Evolutionary conservation across 2,113 vertebrate species (phyloP).

Genomic region (Mesembrinibis cayennensis): DNA sequence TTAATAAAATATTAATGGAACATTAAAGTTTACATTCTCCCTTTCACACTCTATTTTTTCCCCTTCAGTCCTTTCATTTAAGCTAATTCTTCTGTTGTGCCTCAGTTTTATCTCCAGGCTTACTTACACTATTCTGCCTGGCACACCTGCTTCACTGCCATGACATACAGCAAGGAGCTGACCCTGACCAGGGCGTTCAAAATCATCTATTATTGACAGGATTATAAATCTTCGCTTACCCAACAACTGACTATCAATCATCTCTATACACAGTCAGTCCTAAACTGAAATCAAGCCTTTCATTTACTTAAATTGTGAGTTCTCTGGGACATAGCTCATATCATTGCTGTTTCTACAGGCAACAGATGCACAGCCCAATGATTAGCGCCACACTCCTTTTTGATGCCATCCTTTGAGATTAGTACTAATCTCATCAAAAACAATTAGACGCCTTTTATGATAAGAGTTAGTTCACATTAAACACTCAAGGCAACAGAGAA

Average conservation of each 20-base stretch:
- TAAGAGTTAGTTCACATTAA: not conserved
- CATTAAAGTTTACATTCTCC: not conserved
- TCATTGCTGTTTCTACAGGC: not conserved
- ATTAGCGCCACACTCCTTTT: not conserved
- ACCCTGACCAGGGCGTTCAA: not conserved
- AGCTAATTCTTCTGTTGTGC: not conserved
- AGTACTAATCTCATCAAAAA: not conserved
- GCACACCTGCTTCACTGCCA: not conserved
- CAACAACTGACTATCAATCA: not conserved
- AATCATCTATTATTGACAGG: not conserved
- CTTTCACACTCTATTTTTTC: not conserved
- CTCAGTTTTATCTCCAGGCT: not conserved
- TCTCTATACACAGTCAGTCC: not conserved
- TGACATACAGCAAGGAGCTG: not conserved
- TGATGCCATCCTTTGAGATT: not conserved
- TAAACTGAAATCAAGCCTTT: not conserved
- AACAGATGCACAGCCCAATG: not conserved
- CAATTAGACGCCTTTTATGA: not conserved
- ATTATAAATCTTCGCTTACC: not conserved
- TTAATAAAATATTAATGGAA: not conserved
- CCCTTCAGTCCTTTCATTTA: not conserved
- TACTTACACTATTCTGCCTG: not conserved
- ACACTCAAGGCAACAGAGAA: not conserved
- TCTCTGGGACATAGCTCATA: not conserved
- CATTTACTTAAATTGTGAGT: not conserved